Percentiles rank a stretch among this genome's conserved stretches.
Conservation (phyloP, 2,113 vertebrate species). For the Podarcis muralis region DNA sequence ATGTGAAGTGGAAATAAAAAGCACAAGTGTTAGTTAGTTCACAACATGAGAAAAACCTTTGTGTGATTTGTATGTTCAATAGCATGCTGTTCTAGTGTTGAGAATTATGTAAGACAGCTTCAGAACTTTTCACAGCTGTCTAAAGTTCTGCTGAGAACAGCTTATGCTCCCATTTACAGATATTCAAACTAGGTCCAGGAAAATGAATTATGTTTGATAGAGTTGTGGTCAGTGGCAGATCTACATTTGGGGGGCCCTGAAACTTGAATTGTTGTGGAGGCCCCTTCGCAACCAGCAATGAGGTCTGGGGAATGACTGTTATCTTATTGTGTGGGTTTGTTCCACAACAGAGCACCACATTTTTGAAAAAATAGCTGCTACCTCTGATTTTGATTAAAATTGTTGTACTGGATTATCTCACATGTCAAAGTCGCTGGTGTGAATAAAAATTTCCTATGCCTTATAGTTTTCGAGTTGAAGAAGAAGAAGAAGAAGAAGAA, state of each 20-base stretch:
- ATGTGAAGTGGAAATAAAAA: background rate
- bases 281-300: no score
- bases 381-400: no score
- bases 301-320: no score
- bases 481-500: no score
- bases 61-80: background rate
- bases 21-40: background rate
- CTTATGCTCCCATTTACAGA: background rate
- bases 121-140: background rate
- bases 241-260: no score
- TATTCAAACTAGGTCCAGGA: background rate
- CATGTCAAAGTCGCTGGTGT: no score
- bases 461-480: no score
- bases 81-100: fast-evolving
- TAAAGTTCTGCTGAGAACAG: background rate
- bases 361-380: background rate
- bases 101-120: background rate
- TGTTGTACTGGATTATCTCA: no score
- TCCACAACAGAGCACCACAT: background rate
- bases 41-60: background rate
- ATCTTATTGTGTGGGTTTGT: background rate
- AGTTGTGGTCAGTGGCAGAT: no score
- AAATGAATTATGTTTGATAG: slow-evolving; percentile 7
- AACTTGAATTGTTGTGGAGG: no score
- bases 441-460: no score